These are phyloP conservation scores for Cyprinodon brontotheroides DNA, from an alignment of 2,113 vertebrate species.

Conservation along the genomic window DNA sequence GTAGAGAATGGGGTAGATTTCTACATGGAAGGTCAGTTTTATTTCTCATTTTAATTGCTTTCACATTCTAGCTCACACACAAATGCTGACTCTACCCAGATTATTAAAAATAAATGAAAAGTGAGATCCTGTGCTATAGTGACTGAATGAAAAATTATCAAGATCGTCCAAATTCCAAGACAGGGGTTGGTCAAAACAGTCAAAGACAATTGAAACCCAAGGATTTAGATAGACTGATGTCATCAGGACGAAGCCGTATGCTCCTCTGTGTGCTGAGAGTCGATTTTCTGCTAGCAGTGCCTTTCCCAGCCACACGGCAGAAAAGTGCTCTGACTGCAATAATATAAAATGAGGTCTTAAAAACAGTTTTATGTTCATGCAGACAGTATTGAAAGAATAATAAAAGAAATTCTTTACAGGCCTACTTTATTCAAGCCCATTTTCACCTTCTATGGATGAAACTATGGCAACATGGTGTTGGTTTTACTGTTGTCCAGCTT, in stretches of 20 bases:
- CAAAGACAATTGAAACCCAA: not conserved
- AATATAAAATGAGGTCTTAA: no score
- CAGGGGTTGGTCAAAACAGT: not conserved
- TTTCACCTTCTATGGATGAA: not conserved
- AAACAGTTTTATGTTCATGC: not conserved
- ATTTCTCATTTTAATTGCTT: not conserved
- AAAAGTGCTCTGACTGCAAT: no score
- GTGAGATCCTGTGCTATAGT: not conserved
- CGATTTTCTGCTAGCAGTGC: no score
- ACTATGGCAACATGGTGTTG: not conserved
- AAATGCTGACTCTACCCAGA: not conserved
- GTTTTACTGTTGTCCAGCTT: not conserved
- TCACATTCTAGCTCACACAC: not conserved
- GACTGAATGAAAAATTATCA: not conserved
- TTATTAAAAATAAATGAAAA: not conserved
- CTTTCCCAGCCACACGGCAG: no score
- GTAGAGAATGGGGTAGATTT: not conserved
- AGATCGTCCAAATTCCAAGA: not conserved
- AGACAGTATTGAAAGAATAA: not conserved
- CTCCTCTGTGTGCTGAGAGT: no score
- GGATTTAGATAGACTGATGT: not conserved
- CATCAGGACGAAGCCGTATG: no score
- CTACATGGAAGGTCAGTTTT: not conserved
- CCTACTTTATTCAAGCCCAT: not conserved
- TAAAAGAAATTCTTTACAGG: not conserved